Conservation (phyloP, 2,113 vertebrate species). For the Aptenodytes patagonicus region DNA sequence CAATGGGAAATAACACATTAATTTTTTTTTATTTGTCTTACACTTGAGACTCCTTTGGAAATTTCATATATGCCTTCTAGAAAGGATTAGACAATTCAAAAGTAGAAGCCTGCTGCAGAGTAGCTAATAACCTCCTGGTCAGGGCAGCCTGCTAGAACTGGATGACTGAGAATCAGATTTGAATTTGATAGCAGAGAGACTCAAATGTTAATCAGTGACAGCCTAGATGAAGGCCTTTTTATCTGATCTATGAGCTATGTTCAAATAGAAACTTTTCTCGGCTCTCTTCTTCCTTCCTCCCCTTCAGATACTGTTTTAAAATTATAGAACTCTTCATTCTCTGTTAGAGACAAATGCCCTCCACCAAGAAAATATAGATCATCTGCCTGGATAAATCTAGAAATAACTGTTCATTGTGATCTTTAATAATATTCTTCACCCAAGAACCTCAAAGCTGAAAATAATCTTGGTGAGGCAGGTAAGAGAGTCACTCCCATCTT, state of each 20-base stretch:
- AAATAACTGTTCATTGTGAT: background rate
- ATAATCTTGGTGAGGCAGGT: background rate
- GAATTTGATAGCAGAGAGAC: background rate
- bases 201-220: background rate
- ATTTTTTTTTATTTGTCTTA: background rate
- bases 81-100: background rate
- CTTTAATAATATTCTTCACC: background rate
- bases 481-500: background rate
- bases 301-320: background rate
- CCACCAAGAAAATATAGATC: background rate
- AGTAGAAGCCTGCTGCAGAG: background rate
- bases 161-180: background rate
- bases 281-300: accelerated
- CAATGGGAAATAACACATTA: background rate
- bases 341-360: background rate
- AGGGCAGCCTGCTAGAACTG: background rate
- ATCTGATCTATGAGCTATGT: background rate
- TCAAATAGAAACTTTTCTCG: background rate
- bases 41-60: background rate
- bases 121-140: background rate
- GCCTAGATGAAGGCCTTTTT: background rate
- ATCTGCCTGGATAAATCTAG: background rate
- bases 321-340: background rate
- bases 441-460: background rate
- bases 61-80: background rate